Percentiles rank a stretch among this genome's conserved stretches.
Evolutionary conservation across 2,888 invertebrate genomes (phyloP).

Genomic region (Pegoplata infirma): DNA sequence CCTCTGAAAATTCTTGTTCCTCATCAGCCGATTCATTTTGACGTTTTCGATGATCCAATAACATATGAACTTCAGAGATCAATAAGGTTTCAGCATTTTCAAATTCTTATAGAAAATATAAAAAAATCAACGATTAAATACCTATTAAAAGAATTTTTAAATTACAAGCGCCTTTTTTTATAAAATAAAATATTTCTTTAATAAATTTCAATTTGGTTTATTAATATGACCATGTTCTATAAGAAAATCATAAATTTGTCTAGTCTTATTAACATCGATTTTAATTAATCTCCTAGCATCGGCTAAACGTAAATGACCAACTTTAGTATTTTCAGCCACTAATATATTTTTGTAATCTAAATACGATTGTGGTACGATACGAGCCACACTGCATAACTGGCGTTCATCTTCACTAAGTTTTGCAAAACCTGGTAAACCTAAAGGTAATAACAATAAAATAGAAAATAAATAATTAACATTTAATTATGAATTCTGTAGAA

Average conservation of each 20-base stretch:
- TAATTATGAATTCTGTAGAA: background rate
- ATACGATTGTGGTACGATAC: constrained; percentile 88
- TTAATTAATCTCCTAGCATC: constrained; percentile 91
- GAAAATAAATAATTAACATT: too few species aligned
- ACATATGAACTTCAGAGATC: constrained; percentile 97
- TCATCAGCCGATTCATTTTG: constrained; percentile 99
- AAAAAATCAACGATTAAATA: constrained; percentile 8
- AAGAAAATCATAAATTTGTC: constrained; percentile 90
- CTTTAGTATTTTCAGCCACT: constrained; percentile 86
- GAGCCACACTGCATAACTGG: constrained; percentile 86
- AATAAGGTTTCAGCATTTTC: constrained; percentile 98
- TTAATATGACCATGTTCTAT: constrained; percentile 85
- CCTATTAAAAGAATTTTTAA: background rate
- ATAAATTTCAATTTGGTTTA: constrained; percentile 78
- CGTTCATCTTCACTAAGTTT: constrained; percentile 85
- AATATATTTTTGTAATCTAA: constrained; percentile 87
- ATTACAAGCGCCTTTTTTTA: constrained; percentile 48
- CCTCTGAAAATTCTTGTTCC: constrained; percentile 98
- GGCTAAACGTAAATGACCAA: constrained; percentile 86
- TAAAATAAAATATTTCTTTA: constrained; percentile 19
- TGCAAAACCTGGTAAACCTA: constrained; percentile 87
- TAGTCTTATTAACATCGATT: constrained; percentile 95
- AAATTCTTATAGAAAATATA: constrained; percentile 84
- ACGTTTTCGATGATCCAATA: constrained; percentile 96
- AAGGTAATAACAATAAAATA: background rate